Percentiles rank a stretch among this genome's conserved stretches.
Evolutionary conservation across 1,140 invertebrate species (phyloP).

Genomic region (Megathymus violae): DNA sequence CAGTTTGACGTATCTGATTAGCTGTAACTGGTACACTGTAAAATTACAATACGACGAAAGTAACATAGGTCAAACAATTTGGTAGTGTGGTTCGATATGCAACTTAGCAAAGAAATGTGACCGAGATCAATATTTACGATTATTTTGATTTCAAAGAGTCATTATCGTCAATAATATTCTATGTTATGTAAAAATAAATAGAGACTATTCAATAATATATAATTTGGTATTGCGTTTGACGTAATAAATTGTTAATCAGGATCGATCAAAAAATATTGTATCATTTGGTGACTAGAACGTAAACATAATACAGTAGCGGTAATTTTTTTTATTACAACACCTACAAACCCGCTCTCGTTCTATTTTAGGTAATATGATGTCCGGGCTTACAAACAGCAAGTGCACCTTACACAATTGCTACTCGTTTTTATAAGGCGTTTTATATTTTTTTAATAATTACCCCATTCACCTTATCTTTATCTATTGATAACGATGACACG

Average conservation of each 20-base stretch:
- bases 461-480: too few species aligned
- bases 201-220: neutral
- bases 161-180: neutral
- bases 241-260: neutral
- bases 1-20: neutral
- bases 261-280: neutral
- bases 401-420: too few species aligned
- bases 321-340: too few species aligned
- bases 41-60: neutral
- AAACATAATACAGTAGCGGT: too few species aligned
- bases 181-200: neutral
- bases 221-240: neutral
- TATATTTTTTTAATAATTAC: too few species aligned
- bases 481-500: too few species aligned
- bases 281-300: too few species aligned
- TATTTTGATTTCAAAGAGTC: neutral
- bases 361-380: too few species aligned
- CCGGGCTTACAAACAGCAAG: too few species aligned
- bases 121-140: neutral
- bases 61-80: neutral
- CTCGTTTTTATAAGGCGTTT: too few species aligned
- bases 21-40: neutral
- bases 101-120: neutral
- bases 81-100: neutral
- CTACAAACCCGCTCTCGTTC: too few species aligned